These are phyloP conservation scores for Xenopus laevis DNA, from an alignment of 2,113 vertebrate genomes.

Conservation along the genomic window DNA sequence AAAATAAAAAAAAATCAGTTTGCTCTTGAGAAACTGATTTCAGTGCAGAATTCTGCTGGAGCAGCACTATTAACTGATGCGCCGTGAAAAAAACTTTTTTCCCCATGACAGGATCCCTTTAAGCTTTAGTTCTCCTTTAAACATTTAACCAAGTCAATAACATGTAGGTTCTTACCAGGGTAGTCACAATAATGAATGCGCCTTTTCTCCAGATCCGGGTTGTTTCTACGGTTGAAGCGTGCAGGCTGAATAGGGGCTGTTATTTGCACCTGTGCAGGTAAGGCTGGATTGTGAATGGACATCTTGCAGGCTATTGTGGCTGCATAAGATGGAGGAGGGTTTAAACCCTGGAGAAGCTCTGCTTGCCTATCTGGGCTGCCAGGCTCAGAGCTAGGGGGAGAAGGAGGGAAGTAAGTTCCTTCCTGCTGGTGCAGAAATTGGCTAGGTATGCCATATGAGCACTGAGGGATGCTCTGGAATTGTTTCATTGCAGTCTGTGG, in stretches of 20 bases:
- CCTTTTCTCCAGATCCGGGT: conserved; percentile 92
- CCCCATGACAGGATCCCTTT: too few relatives aligned
- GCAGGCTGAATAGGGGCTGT: conserved; percentile 68
- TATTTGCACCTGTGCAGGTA: conserved; percentile 70
- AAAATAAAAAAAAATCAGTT: too few relatives aligned
- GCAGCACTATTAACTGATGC: too few relatives aligned
- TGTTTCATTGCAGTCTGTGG: conserved; percentile 73
- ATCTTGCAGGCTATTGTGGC: conserved; percentile 90
- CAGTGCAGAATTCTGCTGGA: too few relatives aligned
- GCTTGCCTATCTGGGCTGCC: conserved; percentile 87
- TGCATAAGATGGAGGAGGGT: conserved; percentile 88
- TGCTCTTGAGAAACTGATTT: too few relatives aligned
- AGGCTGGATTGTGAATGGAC: conserved; percentile 71
- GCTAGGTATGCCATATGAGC: conserved; percentile 70
- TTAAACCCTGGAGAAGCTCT: conserved; percentile 84
- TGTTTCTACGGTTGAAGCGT: conserved; percentile 85
- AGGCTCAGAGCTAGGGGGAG: conserved; percentile 90
- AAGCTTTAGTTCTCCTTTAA: too few relatives aligned
- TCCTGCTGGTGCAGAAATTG: conserved; percentile 72
- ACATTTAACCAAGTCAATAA: too few relatives aligned
- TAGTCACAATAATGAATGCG: conserved; percentile 95
- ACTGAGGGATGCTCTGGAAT: conserved; percentile 67
- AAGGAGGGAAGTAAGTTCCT: conserved; percentile 84
- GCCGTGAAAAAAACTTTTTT: too few relatives aligned
- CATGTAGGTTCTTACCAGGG: conserved; percentile 68